Base-by-base conservation (phyloP, 2,113 vertebrate species). In the Perca schrenkii region DNA sequence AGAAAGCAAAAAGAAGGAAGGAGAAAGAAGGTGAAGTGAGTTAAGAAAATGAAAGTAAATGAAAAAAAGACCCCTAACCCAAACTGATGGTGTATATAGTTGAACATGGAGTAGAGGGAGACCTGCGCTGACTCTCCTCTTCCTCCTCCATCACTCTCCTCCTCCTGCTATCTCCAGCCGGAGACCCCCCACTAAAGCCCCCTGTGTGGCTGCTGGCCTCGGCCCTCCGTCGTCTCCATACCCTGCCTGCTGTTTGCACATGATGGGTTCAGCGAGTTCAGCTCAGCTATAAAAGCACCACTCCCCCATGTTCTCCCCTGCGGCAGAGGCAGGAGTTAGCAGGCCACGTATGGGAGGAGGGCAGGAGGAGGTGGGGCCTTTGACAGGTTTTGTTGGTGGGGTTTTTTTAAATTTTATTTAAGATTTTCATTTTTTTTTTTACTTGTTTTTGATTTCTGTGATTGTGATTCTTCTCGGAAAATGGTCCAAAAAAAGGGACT, bases 181-280 rank as follows among this genome's bases (percentile, higher is more conserved):
- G 40, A 72, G 73, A 54, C 56, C 72, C 47, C 53, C 56, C 50
- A n/a, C 34, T 13, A 62, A 77, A 70, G 72, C 64, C 62, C 70
- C 74, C 79, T 21, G 62, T 53, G 89, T 79, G 75, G 75, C 70
- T 66, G 66, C 70, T 65, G 81, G 54, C 77, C 63, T 34, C 34
- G 6, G 34, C 34, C 34, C 34, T 6, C 34, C 34, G 34, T 6
- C 6, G 34, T 34, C 34, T 67, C 40, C 84, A 77, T 76, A 83
- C 80, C 83, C 72, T 79, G 73, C 53, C 73, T 80, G 82, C 79
- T 88, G 84, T 90, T 91, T 89, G 76, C 75, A 90, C 88, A 80
- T 64, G 79, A 80, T 77, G 90, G 80, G 92, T 93, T 93, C 91
- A 93, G 74, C 17, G 69, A 75, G 92, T 93, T 92, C 91, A 91